Evolutionary conservation across 2,797 vertebrate genomes (phyloP).

Genomic region (Melanotaenia parkinsoni): DNA sequence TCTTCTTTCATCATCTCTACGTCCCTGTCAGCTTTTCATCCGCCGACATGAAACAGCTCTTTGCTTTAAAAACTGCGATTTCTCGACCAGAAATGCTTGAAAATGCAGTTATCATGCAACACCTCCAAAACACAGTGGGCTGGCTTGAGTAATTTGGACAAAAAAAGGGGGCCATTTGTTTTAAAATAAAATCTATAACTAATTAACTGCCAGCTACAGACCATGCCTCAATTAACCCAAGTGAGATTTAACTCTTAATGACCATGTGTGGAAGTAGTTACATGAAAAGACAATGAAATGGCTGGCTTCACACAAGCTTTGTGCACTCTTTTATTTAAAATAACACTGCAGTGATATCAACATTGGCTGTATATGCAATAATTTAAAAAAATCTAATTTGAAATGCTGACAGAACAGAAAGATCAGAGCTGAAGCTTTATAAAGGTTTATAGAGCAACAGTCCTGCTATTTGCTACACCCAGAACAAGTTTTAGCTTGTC

Average conservation of each 20-base stretch:
- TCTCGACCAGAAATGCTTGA: background rate
- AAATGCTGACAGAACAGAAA: background rate
- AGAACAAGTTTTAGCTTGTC: too few relatives aligned
- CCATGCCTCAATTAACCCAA: slow-evolving; percentile 7
- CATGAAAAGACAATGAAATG: background rate
- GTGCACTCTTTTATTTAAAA: background rate
- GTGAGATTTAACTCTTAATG: slow-evolving; percentile 5
- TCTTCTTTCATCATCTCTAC: slow-evolving; percentile 5
- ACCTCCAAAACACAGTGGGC: background rate
- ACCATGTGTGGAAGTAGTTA: background rate
- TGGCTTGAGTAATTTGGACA: background rate
- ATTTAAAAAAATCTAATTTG: background rate
- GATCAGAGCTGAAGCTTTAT: background rate
- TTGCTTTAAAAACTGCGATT: background rate
- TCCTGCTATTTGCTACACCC: background rate
- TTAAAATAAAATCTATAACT: slow-evolving; percentile 25
- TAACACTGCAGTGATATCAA: background rate
- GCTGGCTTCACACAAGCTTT: background rate
- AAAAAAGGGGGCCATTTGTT: background rate
- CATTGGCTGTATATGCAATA: background rate
- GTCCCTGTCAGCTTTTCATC: slow-evolving; percentile 3
- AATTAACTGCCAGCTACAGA: slow-evolving; percentile 15
- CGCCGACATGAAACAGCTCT: background rate
- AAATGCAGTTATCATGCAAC: background rate
- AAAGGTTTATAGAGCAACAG: background rate